Base-by-base conservation (phyloP, 2,113 vertebrate genomes). In the Vidua chalybeata region DNA sequence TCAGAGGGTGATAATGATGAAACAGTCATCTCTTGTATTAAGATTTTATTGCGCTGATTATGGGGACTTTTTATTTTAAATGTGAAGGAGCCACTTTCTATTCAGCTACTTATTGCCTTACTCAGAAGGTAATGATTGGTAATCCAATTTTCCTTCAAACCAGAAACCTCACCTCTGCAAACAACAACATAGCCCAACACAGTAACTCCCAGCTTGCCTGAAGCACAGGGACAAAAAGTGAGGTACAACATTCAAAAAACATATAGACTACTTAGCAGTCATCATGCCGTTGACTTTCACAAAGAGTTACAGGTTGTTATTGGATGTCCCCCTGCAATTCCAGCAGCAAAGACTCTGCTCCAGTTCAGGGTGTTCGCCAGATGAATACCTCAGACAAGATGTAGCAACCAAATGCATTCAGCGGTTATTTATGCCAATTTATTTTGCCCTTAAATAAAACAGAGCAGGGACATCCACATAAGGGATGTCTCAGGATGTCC, bases 401-500 rank as follows among this genome's bases (percentile, higher is more conserved):
- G 30, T 26, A 35, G 64, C 59, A 88, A 92, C 35, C 45, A 90
- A 94, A 94, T n/a, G 33, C 83, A 93, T 75, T 92, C 76, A 78
- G 56, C 26, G 10, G 68, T 77, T 74, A 69, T 67, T 92, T 67
- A 92, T 90, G 90, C 43, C 87, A 81, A 93, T 90, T 88, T 90
- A 68, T 84, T 90, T 81, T 48, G 64, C 59, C 79, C 69, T 87
- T 94, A 93, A 95, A 93, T 95, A 94, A 94, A 90, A 92, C 52
- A 67, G 68, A 89, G 56, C 83, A 87, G 73, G 63, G 86, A 63
- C 86, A 78, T 74, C 43, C 48, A 86, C 83, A 74, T 81, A 81
- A 94, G 56, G 35, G 76, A 81, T 63, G 86, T 84, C 83, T 95
- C 83, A 78, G 56, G 80, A 88, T 61, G 67, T 43, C 41, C 83